phyloP scores from a whole-genome alignment of 2,113 vertebrate genomes.

The Pterocles orientalis region DNA sequence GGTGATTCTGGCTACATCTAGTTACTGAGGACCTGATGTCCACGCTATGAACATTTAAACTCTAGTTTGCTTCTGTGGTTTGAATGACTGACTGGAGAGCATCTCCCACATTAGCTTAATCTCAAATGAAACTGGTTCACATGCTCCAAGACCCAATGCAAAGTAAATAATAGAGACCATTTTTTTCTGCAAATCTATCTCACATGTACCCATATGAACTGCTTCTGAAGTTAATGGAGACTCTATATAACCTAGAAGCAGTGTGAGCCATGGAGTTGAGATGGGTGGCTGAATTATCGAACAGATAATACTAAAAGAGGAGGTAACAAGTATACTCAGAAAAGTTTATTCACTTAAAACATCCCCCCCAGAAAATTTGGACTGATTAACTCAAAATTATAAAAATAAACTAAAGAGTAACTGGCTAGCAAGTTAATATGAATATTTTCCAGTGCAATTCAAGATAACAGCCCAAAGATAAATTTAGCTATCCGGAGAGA shows the following conservation, averaged over 20 bases:
- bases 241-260: background rate
- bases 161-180: background rate
- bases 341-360: background rate
- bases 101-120: background rate
- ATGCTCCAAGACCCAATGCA: accelerated
- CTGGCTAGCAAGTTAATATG: background rate
- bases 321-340: background rate
- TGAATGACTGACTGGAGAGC: background rate
- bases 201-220: background rate
- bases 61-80: background rate
- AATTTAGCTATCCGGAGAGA: background rate
- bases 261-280: background rate
- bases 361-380: background rate
- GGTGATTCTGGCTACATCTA: background rate
- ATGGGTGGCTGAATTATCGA: background rate
- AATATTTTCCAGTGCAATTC: background rate
- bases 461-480: background rate
- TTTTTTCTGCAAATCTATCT: background rate
- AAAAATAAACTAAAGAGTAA: background rate
- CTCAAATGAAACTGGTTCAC: background rate
- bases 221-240: background rate
- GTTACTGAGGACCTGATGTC: background rate
- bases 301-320: background rate
- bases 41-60: background rate
- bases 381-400: background rate